Evolutionary conservation across 92 coral and sea anemone genomes (phyloP).

Genomic region (Heteractis magnifica): DNA sequence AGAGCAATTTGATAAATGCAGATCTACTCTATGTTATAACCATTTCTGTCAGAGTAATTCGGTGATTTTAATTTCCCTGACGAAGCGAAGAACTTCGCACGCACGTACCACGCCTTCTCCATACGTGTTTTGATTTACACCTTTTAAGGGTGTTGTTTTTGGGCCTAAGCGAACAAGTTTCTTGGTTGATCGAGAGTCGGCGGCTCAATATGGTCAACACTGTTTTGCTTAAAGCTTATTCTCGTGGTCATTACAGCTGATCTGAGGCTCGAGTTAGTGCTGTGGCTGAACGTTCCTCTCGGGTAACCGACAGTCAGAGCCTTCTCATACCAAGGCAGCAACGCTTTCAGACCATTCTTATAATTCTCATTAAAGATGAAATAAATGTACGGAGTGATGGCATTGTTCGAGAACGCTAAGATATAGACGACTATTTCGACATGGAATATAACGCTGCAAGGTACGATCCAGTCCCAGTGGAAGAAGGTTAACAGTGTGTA

Average conservation of each 20-base stretch:
- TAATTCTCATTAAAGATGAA: slow-evolving; percentile 45
- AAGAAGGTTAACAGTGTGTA: slow-evolving; percentile 2
- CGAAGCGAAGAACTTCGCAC: neutral
- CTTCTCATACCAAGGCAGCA: slow-evolving; percentile 42
- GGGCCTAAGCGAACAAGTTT: neutral
- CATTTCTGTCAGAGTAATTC: neutral
- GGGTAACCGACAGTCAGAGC: slow-evolving; percentile 18
- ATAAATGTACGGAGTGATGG: slow-evolving; percentile 41
- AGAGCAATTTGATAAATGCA: neutral
- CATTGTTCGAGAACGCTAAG: slow-evolving; percentile 31
- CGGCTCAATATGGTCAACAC: slow-evolving; percentile 24
- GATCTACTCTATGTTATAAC: neutral
- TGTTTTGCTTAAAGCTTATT: slow-evolving; percentile 24
- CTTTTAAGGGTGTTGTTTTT: neutral
- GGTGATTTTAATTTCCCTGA: neutral
- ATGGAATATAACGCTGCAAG: slow-evolving; percentile 2
- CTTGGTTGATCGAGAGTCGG: slow-evolving; percentile 1
- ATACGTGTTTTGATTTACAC: neutral
- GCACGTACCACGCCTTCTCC: too few relatives aligned
- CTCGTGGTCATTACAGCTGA: slow-evolving; percentile 23
- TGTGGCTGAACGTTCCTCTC: slow-evolving; percentile 29
- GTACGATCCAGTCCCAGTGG: slow-evolving; percentile 25
- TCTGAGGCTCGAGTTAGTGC: slow-evolving; percentile 40
- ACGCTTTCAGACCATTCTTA: slow-evolving; percentile 33
- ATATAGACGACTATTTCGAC: neutral